These are phyloP conservation scores for Glaucomys volans DNA, from an alignment of 2,113 vertebrate species.

Conservation along the genomic window DNA sequence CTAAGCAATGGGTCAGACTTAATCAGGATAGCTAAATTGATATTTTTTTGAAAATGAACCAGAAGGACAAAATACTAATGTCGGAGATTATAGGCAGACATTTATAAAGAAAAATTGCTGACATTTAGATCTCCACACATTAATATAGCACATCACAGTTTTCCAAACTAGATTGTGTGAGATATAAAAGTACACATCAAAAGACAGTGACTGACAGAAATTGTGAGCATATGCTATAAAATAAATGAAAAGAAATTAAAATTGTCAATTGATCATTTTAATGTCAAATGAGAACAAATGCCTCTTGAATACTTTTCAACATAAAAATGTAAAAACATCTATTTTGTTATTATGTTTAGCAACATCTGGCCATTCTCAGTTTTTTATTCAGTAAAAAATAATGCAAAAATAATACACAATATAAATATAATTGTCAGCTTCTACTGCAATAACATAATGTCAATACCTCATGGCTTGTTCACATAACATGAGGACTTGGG, in stretches of 20 bases:
- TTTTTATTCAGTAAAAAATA: not conserved
- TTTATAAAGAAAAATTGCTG: not conserved
- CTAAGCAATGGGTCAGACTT: constrained; percentile 34
- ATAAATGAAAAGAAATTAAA: not conserved
- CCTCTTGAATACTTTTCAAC: not conserved
- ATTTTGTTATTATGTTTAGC: not conserved
- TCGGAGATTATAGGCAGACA: not conserved
- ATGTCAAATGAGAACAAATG: not conserved
- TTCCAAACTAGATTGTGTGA: not conserved
- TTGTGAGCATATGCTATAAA: not conserved
- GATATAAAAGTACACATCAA: not conserved
- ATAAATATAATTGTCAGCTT: not conserved
- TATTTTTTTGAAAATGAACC: not conserved
- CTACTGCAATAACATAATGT: not conserved
- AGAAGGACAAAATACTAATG: constrained; percentile 30
- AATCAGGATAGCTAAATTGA: constrained; percentile 36
- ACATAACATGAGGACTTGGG: not conserved
- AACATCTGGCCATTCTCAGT: not conserved
- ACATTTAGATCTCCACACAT: not conserved
- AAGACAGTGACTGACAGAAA: not conserved
- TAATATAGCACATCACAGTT: not conserved
- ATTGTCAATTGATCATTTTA: not conserved
- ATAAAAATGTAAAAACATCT: not conserved
- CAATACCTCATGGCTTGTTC: not conserved
- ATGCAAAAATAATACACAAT: not conserved